Evolutionary conservation across 2,113 vertebrate genomes (phyloP), one percentile per base, ranked within the genome.

Genomic region (Scytalopus superciliaris): DNA sequence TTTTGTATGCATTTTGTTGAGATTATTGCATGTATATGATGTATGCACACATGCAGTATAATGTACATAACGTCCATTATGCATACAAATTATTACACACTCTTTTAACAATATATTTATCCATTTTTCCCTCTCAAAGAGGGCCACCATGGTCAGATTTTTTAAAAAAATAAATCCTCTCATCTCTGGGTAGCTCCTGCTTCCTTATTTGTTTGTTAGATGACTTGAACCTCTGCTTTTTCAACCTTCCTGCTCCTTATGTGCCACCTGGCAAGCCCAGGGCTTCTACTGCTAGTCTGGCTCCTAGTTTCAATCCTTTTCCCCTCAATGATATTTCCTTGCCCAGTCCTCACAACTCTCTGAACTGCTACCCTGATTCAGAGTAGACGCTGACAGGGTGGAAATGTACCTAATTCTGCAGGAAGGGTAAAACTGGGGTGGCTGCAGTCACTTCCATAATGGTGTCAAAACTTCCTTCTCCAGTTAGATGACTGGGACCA

Each of bases 361-460:
- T 81, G n/a, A 57, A 40, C 14, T 56, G n/a, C 23, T 45, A 2
- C 11, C 6, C 17, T 8, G 4, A 23, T 64, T 82, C 72, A n/a
- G 11, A 47, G 9, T 40, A 69, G 56, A 45, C 31, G 49, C 18
- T 4, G 8, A 47, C 1, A 19, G 22, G 17, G 8, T 68, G 27
- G 37, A 85, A 59, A 82, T 6, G 9, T 72, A 8, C 15, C 7
- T 30, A 76, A 1, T 67, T 31, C 45, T 37, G 6, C 68, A 62
- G 37, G 33, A 73, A 78, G 21, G 31, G 14, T 55, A 69, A 76
- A 85, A 45, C 15, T n/a, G 37, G 17, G 9, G 31, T 56, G 60
- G 17, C 24, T 84, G 56, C 55, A 62, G 17, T 33, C n/a, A 7
- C 23, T 0, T 0, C 0, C 3, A 13, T 9, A 3, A 22, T 39